Base-by-base conservation (phyloP, 1,140 invertebrate species). In the Heliothis virescens region DNA sequence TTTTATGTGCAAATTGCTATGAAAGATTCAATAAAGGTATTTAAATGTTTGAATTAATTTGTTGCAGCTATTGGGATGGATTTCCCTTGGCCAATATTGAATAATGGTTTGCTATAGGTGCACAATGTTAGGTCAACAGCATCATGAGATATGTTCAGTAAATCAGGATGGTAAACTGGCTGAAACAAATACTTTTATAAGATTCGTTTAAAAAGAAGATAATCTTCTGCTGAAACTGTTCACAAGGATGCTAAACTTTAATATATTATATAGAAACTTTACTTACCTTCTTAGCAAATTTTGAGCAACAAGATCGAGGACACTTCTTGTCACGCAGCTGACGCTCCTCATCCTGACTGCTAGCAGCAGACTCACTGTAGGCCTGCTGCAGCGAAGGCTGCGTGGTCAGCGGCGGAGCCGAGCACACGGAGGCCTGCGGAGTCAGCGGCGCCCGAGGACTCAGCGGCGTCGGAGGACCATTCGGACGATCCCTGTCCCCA, bases 271-370 rank as follows among this genome's bases (percentile, higher is more conserved):
- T 1, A 41, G 34, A 41, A 41, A 41, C 5, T 1, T 7, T 41
- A 41, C 34, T 12, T 78, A 92, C 91, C 95, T 97, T 97, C 86
- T 96, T 96, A 77, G 96, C 96, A 80, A 96, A 95, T 87, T 96
- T 96, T 11, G 96, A 97, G 91, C 96, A 97, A 88, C 97, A 96
- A 16, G 96, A 96, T 72, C 96, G 95, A 63, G 95, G 96, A 87
- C 96, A 97, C 76, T 95, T 94, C 80, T 88, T 94, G 87, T 93
- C 94, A 63, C 93, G 94, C 74, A 91, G 83, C 72, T 92, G 90
- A 13, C 91, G 87, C 73, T 91, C 94, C 82, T 94, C 94, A 87
- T 94, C 94, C 84, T 94, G 95, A 87, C 94, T 96, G 93, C 93
- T 96, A 89, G 92, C 95, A 91, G 91, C 96, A 90, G 87, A 94